phyloP scores from a whole-genome alignment of 2,888 invertebrate species.

The Eutolmus rufibarbis region DNA sequence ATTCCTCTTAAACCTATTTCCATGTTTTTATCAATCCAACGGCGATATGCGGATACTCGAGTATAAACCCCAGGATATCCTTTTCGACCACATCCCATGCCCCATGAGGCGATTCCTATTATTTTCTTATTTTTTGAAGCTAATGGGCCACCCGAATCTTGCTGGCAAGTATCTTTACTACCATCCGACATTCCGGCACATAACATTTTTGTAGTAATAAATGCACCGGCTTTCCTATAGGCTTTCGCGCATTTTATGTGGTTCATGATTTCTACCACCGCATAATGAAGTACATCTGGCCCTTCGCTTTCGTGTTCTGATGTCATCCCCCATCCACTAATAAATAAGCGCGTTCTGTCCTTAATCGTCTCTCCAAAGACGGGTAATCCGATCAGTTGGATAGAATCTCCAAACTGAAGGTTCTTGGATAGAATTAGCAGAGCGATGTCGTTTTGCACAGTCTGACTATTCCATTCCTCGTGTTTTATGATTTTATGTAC shows the following conservation, averaged over 20 bases:
- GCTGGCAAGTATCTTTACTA: constrained; percentile 47
- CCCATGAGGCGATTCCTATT: constrained; percentile 48
- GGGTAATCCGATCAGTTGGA: constrained; percentile 61
- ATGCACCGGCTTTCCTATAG: constrained; percentile 7
- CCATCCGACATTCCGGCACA: constrained; percentile 46
- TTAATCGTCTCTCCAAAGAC: constrained; percentile 45
- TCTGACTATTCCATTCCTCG: constrained; percentile 59
- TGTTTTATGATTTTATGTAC: constrained; percentile 54
- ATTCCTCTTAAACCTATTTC: neutral
- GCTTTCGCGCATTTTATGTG: constrained; percentile 57
- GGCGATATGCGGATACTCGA: constrained; percentile 38
- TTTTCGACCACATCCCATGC: constrained; percentile 46
- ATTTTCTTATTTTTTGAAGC: constrained; percentile 35
- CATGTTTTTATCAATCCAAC: neutral
- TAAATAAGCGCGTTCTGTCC: neutral
- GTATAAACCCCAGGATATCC: constrained; percentile 49
- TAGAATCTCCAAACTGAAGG: constrained; percentile 58
- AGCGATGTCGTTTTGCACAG: constrained; percentile 66
- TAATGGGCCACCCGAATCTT: constrained; percentile 49
- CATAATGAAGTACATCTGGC: constrained; percentile 59
- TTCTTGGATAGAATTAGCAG: constrained; percentile 63
- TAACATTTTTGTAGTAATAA: constrained; percentile 45
- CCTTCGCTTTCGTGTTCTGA: constrained; percentile 50
- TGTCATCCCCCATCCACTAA: constrained; percentile 47
- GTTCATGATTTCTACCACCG: constrained; percentile 62